Percentiles rank a stretch among this genome's conserved stretches.
Conservation (phyloP, 2,113 vertebrate genomes). For the Sylvietta virens region DNA sequence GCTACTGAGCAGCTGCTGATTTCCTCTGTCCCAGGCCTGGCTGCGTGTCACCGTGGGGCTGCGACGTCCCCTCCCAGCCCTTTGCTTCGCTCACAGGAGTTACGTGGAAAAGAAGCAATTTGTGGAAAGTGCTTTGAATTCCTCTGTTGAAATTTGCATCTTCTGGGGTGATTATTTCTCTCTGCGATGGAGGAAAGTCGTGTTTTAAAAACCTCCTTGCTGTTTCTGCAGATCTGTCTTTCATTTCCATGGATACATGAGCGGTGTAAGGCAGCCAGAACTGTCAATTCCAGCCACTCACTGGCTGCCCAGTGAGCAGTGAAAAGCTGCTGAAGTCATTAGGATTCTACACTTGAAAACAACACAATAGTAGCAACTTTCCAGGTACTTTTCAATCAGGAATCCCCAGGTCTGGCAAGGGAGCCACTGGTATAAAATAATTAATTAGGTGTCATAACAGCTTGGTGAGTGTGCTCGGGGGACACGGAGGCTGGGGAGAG, state of each 20-base stretch:
- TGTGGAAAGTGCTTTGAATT: not conserved
- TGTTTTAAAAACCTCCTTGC: constrained; percentile 27
- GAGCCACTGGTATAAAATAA: not conserved
- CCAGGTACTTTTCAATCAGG: not conserved
- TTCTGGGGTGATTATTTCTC: not conserved
- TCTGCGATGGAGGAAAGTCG: not conserved
- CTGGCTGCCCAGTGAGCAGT: constrained; percentile 17
- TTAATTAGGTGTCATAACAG: not conserved
- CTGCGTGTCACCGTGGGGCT: not conserved
- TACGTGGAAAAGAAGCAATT: not conserved
- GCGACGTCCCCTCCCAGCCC: not conserved
- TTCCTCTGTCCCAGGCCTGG: not conserved
- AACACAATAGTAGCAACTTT: not conserved
- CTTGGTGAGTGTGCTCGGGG: not conserved
- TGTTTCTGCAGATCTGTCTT: constrained; percentile 11
- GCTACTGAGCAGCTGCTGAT: constrained; percentile 43
- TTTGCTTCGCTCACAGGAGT: not conserved
- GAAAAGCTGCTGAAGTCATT: constrained; percentile 38
- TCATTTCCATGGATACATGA: constrained; percentile 43
- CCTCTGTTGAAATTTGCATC: not conserved
- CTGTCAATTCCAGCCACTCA: constrained; percentile 37
- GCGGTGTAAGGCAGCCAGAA: not conserved
- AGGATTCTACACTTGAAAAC: constrained; percentile 16
- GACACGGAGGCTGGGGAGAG: accelerated
- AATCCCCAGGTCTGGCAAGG: not conserved